phyloP scores from a whole-genome alignment of 2,888 invertebrate genomes.

The Bombylius major region DNA sequence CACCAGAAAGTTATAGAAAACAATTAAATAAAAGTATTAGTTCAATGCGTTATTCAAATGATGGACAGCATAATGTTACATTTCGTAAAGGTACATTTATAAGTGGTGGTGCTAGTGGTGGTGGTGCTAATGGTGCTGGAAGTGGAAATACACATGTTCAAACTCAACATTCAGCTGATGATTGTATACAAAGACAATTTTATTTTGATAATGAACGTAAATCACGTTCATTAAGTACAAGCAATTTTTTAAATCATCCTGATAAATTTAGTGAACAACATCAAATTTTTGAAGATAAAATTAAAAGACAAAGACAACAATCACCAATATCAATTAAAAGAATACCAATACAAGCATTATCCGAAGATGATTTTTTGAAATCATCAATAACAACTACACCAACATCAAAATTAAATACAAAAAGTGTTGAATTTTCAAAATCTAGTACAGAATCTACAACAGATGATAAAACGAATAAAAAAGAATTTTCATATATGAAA shows the following conservation, averaged over 20 bases:
- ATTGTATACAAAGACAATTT: slow-evolving; percentile 9
- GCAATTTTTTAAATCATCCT: slow-evolving; percentile 7
- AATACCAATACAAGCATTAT: background rate
- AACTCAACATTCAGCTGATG: slow-evolving; percentile 16
- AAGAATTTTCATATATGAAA: background rate
- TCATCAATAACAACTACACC: background rate
- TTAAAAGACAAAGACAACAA: background rate
- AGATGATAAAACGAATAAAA: background rate
- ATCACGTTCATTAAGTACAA: slow-evolving; percentile 14
- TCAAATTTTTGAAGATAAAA: background rate
- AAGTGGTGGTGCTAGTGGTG: background rate
- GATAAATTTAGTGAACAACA: background rate
- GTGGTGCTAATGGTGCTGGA: background rate
- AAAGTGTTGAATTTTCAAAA: background rate
- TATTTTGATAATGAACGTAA: slow-evolving; percentile 5
- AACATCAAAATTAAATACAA: background rate
- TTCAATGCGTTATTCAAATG: background rate
- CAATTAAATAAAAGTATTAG: background rate
- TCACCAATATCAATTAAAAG: background rate
- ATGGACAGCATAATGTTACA: background rate
- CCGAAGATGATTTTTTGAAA: background rate
- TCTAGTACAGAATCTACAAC: background rate
- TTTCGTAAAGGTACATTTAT: background rate
- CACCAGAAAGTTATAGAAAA: slow-evolving; percentile 8
- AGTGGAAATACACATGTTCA: background rate